Conservation (phyloP, 2,888 invertebrate species). For the Phyto melanocephala region DNA sequence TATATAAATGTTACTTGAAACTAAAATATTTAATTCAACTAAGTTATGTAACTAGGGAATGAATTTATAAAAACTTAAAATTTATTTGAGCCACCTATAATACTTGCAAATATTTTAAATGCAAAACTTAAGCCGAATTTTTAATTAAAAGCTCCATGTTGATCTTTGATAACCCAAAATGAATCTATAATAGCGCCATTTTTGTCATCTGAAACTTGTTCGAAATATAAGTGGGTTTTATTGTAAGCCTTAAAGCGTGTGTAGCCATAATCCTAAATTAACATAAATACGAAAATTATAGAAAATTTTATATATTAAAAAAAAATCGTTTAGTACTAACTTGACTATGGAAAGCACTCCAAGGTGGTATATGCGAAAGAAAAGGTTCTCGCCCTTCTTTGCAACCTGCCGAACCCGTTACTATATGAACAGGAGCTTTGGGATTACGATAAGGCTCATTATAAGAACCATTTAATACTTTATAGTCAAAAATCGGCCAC, state of each 20-base stretch:
- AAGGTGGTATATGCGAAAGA: slow-evolving; percentile 81
- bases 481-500: slow-evolving; percentile 95
- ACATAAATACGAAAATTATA: slow-evolving; percentile 7
- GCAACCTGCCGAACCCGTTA: slow-evolving; percentile 94
- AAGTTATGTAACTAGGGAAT: slow-evolving; percentile 17
- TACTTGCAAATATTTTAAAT: background rate
- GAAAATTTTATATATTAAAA: too few species aligned
- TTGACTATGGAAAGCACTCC: slow-evolving; percentile 91
- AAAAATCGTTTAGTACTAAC: slow-evolving; percentile 59
- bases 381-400: slow-evolving; percentile 90
- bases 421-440: slow-evolving; percentile 93
- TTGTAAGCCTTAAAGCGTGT: slow-evolving; percentile 90
- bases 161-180: slow-evolving; percentile 84
- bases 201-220: slow-evolving; percentile 90
- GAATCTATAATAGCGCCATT: slow-evolving; percentile 84
- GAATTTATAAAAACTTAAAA: background rate
- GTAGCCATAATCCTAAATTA: slow-evolving; percentile 91
- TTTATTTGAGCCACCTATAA: slow-evolving; percentile 16
- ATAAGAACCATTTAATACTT: slow-evolving; percentile 83
- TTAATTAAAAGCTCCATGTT: slow-evolving; percentile 70
- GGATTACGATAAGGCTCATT: slow-evolving; percentile 81
- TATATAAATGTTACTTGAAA: background rate
- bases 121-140: background rate
- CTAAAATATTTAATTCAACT: background rate
- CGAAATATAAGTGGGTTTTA: slow-evolving; percentile 90